Conservation (phyloP, 1,140 invertebrate genomes). For the Stegodyphus mimosarum region DNA sequence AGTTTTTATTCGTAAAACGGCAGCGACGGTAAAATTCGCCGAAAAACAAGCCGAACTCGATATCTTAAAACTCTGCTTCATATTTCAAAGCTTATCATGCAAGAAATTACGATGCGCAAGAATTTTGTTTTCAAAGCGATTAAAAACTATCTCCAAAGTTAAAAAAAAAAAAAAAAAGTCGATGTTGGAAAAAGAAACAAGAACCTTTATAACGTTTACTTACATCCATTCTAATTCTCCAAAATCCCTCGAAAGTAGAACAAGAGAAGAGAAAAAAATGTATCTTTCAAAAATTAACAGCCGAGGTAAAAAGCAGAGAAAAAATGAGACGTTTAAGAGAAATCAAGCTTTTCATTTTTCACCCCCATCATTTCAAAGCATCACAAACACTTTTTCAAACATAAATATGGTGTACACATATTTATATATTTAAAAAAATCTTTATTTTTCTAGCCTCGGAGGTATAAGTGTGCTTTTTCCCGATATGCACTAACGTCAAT, state of each 20-base stretch:
- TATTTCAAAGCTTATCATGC: constrained; percentile 53
- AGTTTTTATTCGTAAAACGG: constrained; percentile 18
- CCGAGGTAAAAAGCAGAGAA: neutral
- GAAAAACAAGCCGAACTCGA: too few species aligned
- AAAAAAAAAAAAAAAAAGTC: neutral
- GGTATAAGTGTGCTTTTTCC: constrained; percentile 50
- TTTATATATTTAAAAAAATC: neutral
- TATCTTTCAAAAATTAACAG: too few species aligned
- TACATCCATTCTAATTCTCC: constrained; percentile 31
- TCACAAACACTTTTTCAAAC: neutral
- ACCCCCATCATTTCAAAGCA: neutral
- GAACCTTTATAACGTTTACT: constrained; percentile 36
- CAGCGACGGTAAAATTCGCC: too few species aligned
- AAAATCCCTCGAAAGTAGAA: constrained; percentile 8
- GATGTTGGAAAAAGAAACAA: constrained; percentile 12
- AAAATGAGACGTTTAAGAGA: constrained; percentile 37
- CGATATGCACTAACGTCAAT: constrained; percentile 55
- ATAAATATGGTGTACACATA: too few species aligned
- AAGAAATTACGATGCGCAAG: constrained; percentile 33
- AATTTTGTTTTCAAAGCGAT: constrained; percentile 49
- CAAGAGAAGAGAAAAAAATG: too few species aligned
- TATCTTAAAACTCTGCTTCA: neutral
- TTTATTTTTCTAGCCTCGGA: constrained; percentile 37
- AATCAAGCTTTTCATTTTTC: constrained; percentile 35
- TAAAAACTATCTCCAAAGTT: constrained; percentile 31